Evolutionary conservation across 1,140 invertebrate genomes (phyloP), one percentile per base, ranked within the genome.

Genomic region (Elymnias hypermnestra): DNA sequence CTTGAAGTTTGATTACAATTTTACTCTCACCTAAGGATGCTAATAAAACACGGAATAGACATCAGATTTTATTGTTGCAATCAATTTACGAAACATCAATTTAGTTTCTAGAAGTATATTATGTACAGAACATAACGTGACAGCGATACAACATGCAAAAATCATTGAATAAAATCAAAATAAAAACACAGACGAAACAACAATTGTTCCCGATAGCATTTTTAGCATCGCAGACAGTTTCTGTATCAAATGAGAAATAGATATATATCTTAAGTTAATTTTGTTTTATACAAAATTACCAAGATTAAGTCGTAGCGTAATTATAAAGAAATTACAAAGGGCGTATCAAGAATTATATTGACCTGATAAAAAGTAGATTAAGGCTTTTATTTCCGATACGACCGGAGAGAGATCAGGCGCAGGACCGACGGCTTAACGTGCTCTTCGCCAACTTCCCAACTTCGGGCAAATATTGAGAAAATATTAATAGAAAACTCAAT

Each of bases 231-330:
- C 18, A 31, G 29, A 17, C 33, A 19, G 17, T 22, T 9, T 31
- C 14, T 23, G 13, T 44, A 10, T 6, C 12, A 25, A 22, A 44
- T 22, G 19, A 31, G 14, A 21, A 17, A 40, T 33, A 37, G 8
- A 2, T 33, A 35, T 14, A 18, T 35, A 82, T 81, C 81, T 82
- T 82, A 84, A 76, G 77, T 57, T 45, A 75, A 85, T 83, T 85
- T 85, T 85, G 81, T 68, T 61, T 55, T 0, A 42, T 61, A 82
- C 81, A 85, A 85, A 85, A 85, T 82, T 73, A 82, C 78, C 55
- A 85, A 85, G 81, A 85, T 72, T 72, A 65, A 38, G 54, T 54
- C 47, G 25, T 57, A 55, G 15, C 17, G n/a, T 36, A 15, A 18
- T 17, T 7, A 29, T 13, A n/a, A n/a, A n/a, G n/a, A n/a, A n/a